Evolutionary conservation across 2,888 invertebrate genomes (phyloP), one percentile per base, ranked within the genome.

Genomic region (Steromphala cineraria): DNA sequence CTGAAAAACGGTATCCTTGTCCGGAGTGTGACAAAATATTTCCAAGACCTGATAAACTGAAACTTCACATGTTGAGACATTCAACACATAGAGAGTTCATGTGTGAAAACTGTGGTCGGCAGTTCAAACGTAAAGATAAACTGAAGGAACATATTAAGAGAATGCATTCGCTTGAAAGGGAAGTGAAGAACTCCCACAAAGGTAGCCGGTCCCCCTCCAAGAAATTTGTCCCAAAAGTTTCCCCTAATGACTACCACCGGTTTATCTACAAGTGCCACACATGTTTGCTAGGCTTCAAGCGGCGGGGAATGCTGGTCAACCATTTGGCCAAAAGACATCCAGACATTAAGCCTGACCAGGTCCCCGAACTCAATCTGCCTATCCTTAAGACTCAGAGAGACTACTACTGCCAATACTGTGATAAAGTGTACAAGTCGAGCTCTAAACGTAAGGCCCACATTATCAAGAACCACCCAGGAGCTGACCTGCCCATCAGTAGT

Each of bases 341-440:
- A 17, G 96, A 85, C 96, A 96, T 94, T 95, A 96, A 36, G 95
- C 96, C 92, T 0, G 93, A 93, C 62, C 89, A 91, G 7, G 95
- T 96, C 53, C 96, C 95, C 19, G 96, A 96, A 93, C 94, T 97
- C 53, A 96, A 96, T 90, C 94, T 96, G 83, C 97, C 97, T 0
- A 96, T 97, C 88, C 94, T 96, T 83, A 95, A 96, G 85, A 96
- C 96, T 17, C 96, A 96, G 67, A 95, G 96, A 17, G 96, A 96
- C 90, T 98, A 96, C 93, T 97, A 96, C 91, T 98, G 98, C 93
- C 96, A 96, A 89, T 96, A 96, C 88, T 98, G 97, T 93, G 96
- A 96, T 82, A 93, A 93, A 83, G 95, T 96, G 67, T 97, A 97
- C 93, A 96, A 96, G 92, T 96, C 97, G 83, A 96, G 96, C 89